Percentiles rank a stretch among this genome's conserved stretches.
These are phyloP conservation scores for Nothobranchius furzeri DNA, from an alignment of 2,113 vertebrate genomes.

Conservation along the genomic window DNA sequence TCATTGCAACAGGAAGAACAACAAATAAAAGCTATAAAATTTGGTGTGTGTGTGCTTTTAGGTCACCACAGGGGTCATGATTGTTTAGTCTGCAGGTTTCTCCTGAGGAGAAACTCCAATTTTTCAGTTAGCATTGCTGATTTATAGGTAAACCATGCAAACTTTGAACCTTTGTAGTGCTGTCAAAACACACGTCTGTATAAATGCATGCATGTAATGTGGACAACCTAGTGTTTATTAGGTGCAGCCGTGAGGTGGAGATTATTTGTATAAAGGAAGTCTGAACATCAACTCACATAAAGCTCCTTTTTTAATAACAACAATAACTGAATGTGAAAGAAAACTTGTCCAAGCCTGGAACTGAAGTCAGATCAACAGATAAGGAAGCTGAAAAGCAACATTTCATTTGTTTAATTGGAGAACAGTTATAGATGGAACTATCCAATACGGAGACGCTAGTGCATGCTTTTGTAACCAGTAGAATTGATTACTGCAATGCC, in stretches of 20 bases:
- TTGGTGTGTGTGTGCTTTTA: conserved; percentile 27
- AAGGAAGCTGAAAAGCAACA: no score
- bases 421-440: no score
- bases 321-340: no score
- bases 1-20: background rate
- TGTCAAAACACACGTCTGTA: conserved; percentile 2
- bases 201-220: background rate
- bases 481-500: no score
- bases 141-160: conserved; percentile 72
- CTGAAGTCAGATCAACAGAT: no score
- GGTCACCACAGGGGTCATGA: conserved; percentile 63
- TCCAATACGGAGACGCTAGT: no score
- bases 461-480: no score
- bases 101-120: conserved; percentile 77
- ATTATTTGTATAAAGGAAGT: background rate
- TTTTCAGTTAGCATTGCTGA: conserved; percentile 69
- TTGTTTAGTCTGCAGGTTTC: conserved; percentile 83
- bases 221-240: background rate
- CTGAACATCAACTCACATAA: background rate
- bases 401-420: no score
- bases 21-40: background rate
- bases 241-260: background rate
- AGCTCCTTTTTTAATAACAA: no score
- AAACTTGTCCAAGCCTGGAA: no score
- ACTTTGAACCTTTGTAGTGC: conserved; percentile 36